Evolutionary conservation across 2,113 vertebrate species (phyloP).

Genomic region (Thryonomys swinderianus): DNA sequence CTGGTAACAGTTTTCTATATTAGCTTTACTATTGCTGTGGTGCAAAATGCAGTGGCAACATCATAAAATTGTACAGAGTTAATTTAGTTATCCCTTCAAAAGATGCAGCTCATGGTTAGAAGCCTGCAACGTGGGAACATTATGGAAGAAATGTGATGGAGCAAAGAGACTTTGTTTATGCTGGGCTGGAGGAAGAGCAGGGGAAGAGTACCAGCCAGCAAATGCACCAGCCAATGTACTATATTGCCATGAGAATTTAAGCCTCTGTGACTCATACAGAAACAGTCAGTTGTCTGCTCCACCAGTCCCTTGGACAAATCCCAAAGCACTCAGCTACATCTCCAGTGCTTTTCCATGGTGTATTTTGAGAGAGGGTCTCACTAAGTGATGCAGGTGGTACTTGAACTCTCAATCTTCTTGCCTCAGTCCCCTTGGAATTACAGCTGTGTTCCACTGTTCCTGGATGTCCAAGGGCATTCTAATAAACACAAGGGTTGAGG

Average conservation of each 20-base stretch:
- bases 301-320: background rate
- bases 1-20: background rate
- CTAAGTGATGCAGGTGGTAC: background rate
- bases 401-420: background rate
- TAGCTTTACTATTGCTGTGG: background rate
- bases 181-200: background rate
- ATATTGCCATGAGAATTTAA: background rate
- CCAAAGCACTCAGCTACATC: background rate
- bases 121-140: background rate
- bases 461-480: background rate
- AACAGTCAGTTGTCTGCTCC: background rate
- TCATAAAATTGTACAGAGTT: background rate
- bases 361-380: background rate
- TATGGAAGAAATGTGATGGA: background rate
- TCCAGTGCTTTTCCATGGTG: background rate
- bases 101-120: background rate
- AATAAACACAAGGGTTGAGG: background rate
- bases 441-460: background rate
- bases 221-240: background rate
- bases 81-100: background rate
- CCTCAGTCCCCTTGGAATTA: background rate
- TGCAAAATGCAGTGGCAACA: background rate
- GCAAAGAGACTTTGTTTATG: background rate
- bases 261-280: background rate
- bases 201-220: background rate